Conservation (phyloP, 2,113 vertebrate genomes). For the Epinephelus moara region DNA sequence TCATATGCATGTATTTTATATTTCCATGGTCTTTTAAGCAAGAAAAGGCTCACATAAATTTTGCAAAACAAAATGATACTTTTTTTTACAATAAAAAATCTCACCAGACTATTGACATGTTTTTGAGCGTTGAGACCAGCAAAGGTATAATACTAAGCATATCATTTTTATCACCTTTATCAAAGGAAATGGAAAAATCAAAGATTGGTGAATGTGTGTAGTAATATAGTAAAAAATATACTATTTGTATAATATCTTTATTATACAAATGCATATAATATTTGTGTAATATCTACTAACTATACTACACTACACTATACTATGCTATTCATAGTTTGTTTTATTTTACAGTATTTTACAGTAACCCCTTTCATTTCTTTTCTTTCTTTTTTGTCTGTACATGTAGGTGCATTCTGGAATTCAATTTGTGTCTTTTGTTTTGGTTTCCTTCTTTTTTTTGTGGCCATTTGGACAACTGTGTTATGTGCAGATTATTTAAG, state of each 20-base stretch:
- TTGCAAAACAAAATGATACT: neutral
- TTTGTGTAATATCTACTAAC: neutral
- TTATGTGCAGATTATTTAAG: neutral
- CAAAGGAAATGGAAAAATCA: too few species aligned
- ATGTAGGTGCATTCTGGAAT: neutral
- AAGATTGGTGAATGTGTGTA: too few species aligned
- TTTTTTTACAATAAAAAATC: neutral
- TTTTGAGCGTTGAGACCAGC: too few species aligned
- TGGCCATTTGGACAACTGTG: neutral
- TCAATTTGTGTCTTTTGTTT: neutral
- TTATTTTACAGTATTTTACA: neutral
- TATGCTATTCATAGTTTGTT: neutral
- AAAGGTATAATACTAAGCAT: too few species aligned
- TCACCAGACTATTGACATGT: too few species aligned
- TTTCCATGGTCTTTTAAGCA: neutral
- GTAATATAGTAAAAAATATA: too few species aligned
- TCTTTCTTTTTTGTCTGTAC: neutral
- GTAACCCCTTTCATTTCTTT: too few species aligned
- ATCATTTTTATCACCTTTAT: too few species aligned
- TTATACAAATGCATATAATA: too few species aligned
- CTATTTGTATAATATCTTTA: too few species aligned
- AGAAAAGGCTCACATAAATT: neutral
- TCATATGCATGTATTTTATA: neutral
- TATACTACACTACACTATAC: too few species aligned
- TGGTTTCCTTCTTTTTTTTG: neutral